phyloP scores from a whole-genome alignment of 2,113 vertebrate genomes.

The Thamnaconus septentrionalis region DNA sequence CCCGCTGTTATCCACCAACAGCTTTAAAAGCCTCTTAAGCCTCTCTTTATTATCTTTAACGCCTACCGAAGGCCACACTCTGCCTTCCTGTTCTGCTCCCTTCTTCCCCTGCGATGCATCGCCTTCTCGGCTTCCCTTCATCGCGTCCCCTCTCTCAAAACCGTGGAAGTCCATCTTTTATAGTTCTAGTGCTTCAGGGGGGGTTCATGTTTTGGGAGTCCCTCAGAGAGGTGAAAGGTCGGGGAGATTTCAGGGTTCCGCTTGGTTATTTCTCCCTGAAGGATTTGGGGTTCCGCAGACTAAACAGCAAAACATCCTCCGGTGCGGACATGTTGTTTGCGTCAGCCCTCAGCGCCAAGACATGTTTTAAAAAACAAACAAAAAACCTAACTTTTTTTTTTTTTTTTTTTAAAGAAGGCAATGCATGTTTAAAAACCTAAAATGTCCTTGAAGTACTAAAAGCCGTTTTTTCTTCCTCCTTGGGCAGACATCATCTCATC shows the following conservation, averaged over 20 bases:
- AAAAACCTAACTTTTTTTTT: background rate
- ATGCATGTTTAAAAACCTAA: no score
- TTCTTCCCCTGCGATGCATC: conserved; percentile 14
- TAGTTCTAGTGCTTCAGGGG: background rate
- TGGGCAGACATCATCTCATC: no score
- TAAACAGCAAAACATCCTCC: conserved; percentile 67
- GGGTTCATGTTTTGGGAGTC: conserved; percentile 53
- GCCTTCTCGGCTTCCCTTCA: conserved; percentile 13
- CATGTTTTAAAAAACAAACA: conserved; percentile 10
- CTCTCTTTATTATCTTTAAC: conserved; percentile 74
- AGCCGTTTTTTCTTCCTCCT: no score
- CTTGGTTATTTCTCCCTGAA: conserved; percentile 42
- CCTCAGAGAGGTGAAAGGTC: conserved; percentile 61
- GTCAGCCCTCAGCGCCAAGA: conserved; percentile 29
- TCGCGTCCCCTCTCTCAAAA: conserved; percentile 23
- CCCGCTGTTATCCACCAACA: conserved; percentile 66
- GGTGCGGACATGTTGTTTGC: conserved; percentile 26
- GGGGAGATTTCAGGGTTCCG: conserved; percentile 31
- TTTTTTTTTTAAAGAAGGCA: no score
- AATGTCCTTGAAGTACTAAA: no score
- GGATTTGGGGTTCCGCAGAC: conserved; percentile 42
- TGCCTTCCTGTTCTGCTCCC: conserved; percentile 47
- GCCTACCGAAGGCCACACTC: conserved; percentile 60
- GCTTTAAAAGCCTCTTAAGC: conserved; percentile 61
- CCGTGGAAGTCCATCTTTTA: conserved; percentile 22